Evolutionary conservation across 2,113 vertebrate genomes (phyloP).

Genomic region (Erythrolamprus reginae): DNA sequence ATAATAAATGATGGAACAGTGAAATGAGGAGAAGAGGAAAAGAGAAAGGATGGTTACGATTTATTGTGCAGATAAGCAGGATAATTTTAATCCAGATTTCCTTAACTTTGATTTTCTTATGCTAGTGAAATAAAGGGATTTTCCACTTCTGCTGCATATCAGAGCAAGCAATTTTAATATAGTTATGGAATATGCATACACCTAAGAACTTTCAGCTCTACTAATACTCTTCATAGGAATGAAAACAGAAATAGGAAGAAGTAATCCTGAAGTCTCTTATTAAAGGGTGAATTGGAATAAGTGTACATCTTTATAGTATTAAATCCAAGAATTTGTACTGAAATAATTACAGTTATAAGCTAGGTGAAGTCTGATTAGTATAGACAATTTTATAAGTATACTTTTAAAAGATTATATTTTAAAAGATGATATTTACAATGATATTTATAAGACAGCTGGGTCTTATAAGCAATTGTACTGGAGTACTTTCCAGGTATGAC

Average conservation of each 20-base stretch:
- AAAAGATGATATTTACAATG: too few species aligned
- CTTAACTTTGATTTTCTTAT: neutral
- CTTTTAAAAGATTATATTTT: neutral
- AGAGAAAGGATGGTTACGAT: neutral
- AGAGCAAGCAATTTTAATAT: slow-evolving; percentile 20
- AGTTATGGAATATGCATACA: neutral
- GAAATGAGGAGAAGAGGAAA: slow-evolving; percentile 6
- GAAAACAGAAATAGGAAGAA: neutral
- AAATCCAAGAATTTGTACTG: neutral
- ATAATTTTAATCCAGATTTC: neutral
- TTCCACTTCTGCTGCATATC: neutral
- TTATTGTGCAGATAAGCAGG: accelerated
- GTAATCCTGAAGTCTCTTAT: neutral
- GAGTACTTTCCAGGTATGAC: neutral
- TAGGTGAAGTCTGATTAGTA: neutral
- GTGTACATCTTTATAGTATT: neutral
- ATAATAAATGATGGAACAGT: slow-evolving; percentile 6
- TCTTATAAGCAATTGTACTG: neutral
- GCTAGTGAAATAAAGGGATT: slow-evolving; percentile 15
- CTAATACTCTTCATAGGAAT: accelerated
- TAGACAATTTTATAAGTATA: neutral
- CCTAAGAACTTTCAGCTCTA: slow-evolving; percentile 3
- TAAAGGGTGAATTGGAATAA: neutral
- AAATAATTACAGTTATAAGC: neutral
- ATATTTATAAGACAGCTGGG: neutral